Evolutionary conservation across 2,797 vertebrate species (phyloP), one percentile per base, ranked within the genome.

Genomic region (Propithecus perrieri): DNA sequence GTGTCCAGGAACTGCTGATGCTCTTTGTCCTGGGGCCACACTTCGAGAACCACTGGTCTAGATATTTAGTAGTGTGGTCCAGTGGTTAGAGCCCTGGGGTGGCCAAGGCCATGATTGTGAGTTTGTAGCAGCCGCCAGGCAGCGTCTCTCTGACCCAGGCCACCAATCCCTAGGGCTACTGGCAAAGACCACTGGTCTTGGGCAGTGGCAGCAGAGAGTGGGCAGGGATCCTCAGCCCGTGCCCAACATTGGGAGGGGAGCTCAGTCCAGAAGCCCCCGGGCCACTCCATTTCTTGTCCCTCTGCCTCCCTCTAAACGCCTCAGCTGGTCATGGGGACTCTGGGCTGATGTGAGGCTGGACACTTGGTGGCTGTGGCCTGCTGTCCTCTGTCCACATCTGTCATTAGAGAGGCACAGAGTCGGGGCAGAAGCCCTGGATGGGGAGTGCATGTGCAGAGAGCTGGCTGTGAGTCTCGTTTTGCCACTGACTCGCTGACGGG

Each of bases 21-120:
- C 63, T 46, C 38, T 55, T 1, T 20, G 55, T 13, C 33, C 78
- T 75, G 24, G 30, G 48, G 9, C 30, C 61, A 26, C 13, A 3
- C 18, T 63, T 46, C 1, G 30, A 59, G 81, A 71, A 41, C 1
- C 55, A 4, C 15, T 5, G 63, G 22, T 46, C 7, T 14, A 28
- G 53, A 67, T 2, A 15, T 2, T 53, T 9, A 14, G 26, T 38
- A 24, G 30, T 30, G 53, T 1, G 1, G 50, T 38, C 38, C 18
- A 20, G 71, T 10, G 8, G 35, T 74, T 11, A 69, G 61, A 72
- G 85, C n/a, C 15, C 59, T 1, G 46, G 41, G 78, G 35, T 1
- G 72, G 69, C 38, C 20, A 0, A 41, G 17, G 75, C 12, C 0
- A 0, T 6, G 61, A 35, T n/a, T 15, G 6, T 11, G 53, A 50